phyloP scores from a whole-genome alignment of 1,140 invertebrate species.

The Macrobrachium rosenbergii region DNA sequence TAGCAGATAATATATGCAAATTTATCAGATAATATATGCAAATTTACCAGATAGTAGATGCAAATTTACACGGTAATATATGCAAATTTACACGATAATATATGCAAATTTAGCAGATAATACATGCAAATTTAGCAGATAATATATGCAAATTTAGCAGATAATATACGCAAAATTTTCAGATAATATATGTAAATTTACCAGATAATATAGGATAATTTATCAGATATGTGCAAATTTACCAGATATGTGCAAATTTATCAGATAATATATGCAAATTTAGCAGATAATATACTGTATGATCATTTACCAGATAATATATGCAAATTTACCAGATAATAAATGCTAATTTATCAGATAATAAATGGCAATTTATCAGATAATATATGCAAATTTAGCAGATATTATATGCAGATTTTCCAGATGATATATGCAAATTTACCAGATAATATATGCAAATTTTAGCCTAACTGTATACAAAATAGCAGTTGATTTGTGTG shows the following conservation, averaged over 20 bases:
- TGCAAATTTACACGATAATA: not conserved
- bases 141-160: not conserved
- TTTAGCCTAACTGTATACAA: no score
- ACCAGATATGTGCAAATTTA: not conserved
- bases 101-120: not conserved
- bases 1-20: not conserved
- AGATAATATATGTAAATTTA: no score
- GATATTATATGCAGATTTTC: no score
- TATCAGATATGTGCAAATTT: no score
- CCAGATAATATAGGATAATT: no score
- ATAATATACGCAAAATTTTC: no score
- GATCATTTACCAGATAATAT: not conserved
- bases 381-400: not conserved
- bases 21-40: not conserved
- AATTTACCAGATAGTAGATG: not conserved
- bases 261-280: not conserved
- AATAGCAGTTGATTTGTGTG: no score
- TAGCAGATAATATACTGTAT: not conserved
- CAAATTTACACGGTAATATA: no score
- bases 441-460: not conserved
- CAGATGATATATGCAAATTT: no score
- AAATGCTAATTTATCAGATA: no score
- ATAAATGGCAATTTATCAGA: no score
- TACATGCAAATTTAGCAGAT: not conserved
- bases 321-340: not conserved